A percentile compares a stretch with the other conserved stretches of the same genome.
These are phyloP conservation scores for Diplodus puntazzo DNA, from an alignment of 2,797 vertebrate species.

Conservation along the genomic window DNA sequence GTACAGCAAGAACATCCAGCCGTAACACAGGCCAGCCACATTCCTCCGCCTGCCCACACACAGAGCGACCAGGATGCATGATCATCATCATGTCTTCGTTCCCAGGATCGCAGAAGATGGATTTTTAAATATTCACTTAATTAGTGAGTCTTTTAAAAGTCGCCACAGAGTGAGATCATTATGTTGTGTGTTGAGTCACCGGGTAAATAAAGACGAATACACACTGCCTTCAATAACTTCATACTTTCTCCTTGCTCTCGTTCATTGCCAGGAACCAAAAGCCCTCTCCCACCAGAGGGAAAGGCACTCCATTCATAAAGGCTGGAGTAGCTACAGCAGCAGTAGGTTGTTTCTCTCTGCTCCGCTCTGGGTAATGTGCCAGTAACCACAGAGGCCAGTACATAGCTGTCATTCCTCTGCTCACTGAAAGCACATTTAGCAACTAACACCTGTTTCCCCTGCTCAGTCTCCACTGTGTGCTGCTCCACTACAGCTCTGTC, in stretches of 20 bases:
- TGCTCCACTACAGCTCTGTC: conserved; percentile 70
- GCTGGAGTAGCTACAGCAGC: conserved; percentile 41
- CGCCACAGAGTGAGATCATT: not conserved
- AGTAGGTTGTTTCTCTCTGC: conserved; percentile 67
- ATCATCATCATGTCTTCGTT: not conserved
- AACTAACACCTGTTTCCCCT: conserved; percentile 91
- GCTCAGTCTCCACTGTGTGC: conserved; percentile 84
- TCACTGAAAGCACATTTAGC: conserved; percentile 90
- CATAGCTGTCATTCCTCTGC: conserved; percentile 91
- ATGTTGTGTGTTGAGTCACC: not conserved
- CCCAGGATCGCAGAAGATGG: not conserved
- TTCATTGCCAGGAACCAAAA: conserved; percentile 4
- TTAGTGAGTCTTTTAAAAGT: conserved; percentile 10
- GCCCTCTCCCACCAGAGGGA: conserved; percentile 26
- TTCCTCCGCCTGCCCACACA: conserved; percentile 79
- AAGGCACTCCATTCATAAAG: conserved; percentile 77
- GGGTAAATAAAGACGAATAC: not conserved
- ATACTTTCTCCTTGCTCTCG: not conserved
- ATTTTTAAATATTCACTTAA: not conserved
- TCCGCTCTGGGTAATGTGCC: conserved; percentile 78
- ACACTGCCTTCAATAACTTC: conserved; percentile 1
- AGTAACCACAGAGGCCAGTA: conserved; percentile 83
- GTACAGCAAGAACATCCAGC: conserved; percentile 72
- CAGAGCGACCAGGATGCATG: conserved; percentile 57
- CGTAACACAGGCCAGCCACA: conserved; percentile 63